Evolutionary conservation across 1,140 invertebrate species (phyloP), one percentile per base, ranked within the genome.

Genomic region (Venustaconcha ellipsiformis): DNA sequence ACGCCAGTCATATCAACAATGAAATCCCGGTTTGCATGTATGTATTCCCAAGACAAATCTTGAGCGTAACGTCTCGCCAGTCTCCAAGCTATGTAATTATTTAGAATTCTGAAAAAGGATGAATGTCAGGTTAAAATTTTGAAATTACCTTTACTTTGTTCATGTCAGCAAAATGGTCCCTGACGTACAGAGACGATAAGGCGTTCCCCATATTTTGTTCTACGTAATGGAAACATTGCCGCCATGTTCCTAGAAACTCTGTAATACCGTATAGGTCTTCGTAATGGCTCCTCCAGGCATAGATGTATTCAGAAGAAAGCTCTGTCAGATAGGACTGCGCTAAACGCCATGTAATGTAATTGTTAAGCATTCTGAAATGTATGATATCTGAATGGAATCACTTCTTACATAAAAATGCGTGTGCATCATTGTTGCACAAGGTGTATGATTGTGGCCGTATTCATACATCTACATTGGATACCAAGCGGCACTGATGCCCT

Each of bases 71-170:
- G 85, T 13, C 89, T 84, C 13, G 92, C 91, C 13, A 93, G 85
- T 67, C 90, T 91, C 92, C 93, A 94, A 78, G 93, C 92, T 56
- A 93, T 79, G 82, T 93, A 94, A 80, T 93, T 92, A 83, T 93
- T 93, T 70, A 93, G 78, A 20, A 90, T 89, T 74, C 92, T 93
- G 80, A 57, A 84, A 88, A 59, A 67, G 58, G 23, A 65, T 0
- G 37, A 20, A 8, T 60, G 14, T 17, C 20, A 17, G 26, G 70
- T 37, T 18, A 64, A 63, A 11, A 67, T 20, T n/a, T 17, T 14
- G 55, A 20, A 30, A 37, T 23, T 69, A 78, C 70, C 67, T 75
- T 87, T 26, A 80, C 57, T 69, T 83, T 85, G 82, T 84, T 75
- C 72, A 83, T 67, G 15, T 79, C 77, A 8, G 74, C 59, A 71